Conservation (phyloP, 2,113 vertebrate species). For the Stomatorhinus ivindoensis region DNA sequence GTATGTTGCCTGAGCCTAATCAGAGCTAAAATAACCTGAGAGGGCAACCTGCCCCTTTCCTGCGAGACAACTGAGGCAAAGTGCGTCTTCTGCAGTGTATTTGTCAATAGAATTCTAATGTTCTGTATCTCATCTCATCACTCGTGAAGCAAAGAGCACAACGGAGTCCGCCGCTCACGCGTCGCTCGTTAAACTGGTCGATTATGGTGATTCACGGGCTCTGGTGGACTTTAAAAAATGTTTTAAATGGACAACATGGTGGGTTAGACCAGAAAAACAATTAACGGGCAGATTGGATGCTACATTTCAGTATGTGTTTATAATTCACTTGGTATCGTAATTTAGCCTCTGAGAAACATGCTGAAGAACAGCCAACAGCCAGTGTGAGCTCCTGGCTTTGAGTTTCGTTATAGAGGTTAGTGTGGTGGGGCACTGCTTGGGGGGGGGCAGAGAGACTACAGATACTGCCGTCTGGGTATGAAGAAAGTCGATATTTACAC, state of each 20-base stretch:
- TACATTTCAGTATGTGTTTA: not conserved
- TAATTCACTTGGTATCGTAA: not conserved
- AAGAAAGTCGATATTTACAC: not conserved
- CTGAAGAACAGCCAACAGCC: not conserved
- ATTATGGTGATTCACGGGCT: conserved; percentile 32
- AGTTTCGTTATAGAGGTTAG: not conserved
- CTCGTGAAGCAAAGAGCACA: conserved; percentile 24
- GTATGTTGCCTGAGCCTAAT: not conserved
- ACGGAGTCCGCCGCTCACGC: conserved; percentile 22
- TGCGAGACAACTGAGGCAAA: not conserved
- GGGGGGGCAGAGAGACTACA: too few species aligned
- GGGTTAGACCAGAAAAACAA: not conserved
- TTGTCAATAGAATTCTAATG: conserved; percentile 24
- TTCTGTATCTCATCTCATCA: conserved; percentile 31
- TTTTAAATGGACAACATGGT: not conserved
- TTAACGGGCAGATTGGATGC: not conserved
- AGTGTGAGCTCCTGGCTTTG: not conserved
- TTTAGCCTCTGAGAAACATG: not conserved
- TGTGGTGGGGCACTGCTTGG: not conserved
- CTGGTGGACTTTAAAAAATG: conserved; percentile 16
- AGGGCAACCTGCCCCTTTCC: not conserved
- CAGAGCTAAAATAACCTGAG: not conserved
- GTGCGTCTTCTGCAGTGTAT: not conserved
- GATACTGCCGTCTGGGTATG: not conserved
- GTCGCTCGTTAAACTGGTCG: conserved; percentile 27